Conservation (phyloP, 2,797 vertebrate genomes). For the Podargus strigoides region DNA sequence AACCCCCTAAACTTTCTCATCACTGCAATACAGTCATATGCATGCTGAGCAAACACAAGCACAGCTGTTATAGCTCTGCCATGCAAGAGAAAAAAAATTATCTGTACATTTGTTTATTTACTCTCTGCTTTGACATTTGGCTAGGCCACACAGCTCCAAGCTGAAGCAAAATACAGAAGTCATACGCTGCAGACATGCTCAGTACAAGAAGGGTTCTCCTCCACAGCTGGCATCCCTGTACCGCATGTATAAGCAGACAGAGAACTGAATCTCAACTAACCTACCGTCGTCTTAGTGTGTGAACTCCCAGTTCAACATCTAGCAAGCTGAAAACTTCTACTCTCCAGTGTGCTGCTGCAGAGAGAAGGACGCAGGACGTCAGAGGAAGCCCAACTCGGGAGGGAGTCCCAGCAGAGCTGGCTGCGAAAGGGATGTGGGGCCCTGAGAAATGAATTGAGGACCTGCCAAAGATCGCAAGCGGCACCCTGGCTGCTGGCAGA, state of each 20-base stretch:
- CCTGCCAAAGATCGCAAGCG: accelerated
- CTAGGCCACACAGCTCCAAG: not conserved
- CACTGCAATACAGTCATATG: not conserved
- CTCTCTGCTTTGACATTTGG: not conserved
- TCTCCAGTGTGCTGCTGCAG: accelerated
- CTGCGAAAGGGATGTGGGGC: accelerated
- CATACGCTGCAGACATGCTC: accelerated
- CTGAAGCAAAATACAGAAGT: not conserved
- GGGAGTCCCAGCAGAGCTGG: not conserved
- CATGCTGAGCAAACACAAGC: not conserved
- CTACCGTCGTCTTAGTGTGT: accelerated
- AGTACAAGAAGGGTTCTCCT: accelerated
- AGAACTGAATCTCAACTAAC: not conserved
- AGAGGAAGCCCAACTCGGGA: accelerated
- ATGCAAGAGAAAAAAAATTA: not conserved
- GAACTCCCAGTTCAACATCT: not conserved
- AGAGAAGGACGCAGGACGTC: accelerated
- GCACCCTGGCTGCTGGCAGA: not conserved
- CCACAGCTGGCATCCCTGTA: accelerated
- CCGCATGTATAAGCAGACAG: accelerated
- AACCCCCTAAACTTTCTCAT: not conserved
- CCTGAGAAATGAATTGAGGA: not conserved
- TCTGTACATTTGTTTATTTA: constrained; percentile 2
- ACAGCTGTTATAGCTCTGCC: not conserved
- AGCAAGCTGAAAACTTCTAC: not conserved